Percentiles rank a stretch among this genome's conserved stretches.
phyloP scores from a whole-genome alignment of 2,113 vertebrate genomes.

The Struthidea cinerea region DNA sequence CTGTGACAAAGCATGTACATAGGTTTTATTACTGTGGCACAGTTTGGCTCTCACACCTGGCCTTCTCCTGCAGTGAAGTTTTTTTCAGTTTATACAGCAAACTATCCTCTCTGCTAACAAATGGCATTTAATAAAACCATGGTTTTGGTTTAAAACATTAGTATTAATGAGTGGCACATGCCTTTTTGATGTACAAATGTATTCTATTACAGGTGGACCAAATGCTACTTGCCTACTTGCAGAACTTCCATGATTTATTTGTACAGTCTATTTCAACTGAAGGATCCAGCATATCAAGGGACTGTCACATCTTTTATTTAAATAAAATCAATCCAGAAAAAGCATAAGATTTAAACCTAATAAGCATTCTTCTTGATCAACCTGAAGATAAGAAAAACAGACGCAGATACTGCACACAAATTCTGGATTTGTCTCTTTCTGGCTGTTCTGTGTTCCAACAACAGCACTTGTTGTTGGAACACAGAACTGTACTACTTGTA shows the following conservation, averaged over 20 bases:
- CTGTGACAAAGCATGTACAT: rapidly evolving
- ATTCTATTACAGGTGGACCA: not conserved
- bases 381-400: not conserved
- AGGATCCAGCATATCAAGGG: slow-evolving; percentile 17
- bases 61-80: not conserved
- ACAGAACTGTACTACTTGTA: too few species aligned
- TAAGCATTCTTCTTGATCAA: not conserved
- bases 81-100: not conserved
- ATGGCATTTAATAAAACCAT: not conserved
- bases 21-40: not conserved
- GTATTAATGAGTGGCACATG: not conserved
- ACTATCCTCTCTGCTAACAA: not conserved
- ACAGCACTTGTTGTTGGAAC: too few species aligned
- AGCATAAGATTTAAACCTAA: not conserved
- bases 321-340: slow-evolving; percentile 4
- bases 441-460: slow-evolving; percentile 52
- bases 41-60: not conserved
- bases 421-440: slow-evolving; percentile 45
- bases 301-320: not conserved
- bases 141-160: not conserved
- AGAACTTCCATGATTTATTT: not conserved
- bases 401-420: not conserved
- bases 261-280: not conserved
- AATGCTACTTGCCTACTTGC: not conserved
- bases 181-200: not conserved